Percentiles rank a stretch among this genome's conserved stretches.
These are phyloP conservation scores for Diadumene lineata DNA, from an alignment of 92 coral and sea anemone genomes.

Conservation along the genomic window DNA sequence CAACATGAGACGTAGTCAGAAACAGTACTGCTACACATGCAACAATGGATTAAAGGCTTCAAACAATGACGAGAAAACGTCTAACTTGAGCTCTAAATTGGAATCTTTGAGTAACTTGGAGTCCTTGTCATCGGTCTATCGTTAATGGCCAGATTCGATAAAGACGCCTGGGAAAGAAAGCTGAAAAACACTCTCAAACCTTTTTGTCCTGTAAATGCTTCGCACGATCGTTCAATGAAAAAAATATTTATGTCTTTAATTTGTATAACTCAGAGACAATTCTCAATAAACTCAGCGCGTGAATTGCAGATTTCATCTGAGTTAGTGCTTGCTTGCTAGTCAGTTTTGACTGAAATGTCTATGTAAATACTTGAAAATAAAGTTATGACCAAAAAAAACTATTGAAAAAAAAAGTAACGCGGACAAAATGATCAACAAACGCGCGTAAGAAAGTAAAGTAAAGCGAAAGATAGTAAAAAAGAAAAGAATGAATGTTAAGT, in stretches of 20 bases:
- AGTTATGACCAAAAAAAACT: too few relatives aligned
- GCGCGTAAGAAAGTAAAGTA: background rate
- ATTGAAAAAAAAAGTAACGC: background rate
- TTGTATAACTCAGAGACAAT: too few relatives aligned
- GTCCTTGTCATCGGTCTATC: constrained; percentile 15
- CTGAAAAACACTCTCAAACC: too few relatives aligned
- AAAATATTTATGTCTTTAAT: too few relatives aligned
- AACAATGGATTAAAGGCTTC: constrained; percentile 30
- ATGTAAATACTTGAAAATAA: constrained; percentile 9
- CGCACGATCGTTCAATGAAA: too few relatives aligned
- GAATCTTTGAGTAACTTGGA: constrained; percentile 35
- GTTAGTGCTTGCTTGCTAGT: too few relatives aligned
- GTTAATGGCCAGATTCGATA: background rate
- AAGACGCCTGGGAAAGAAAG: background rate
- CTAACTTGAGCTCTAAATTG: constrained; percentile 31
- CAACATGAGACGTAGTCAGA: constrained; percentile 8
- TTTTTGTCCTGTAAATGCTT: too few relatives aligned
- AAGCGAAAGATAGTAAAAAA: too few relatives aligned
- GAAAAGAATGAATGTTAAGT: too few relatives aligned
- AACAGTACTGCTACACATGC: constrained; percentile 16
- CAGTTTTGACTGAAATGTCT: constrained; percentile 5
- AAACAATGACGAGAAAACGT: constrained; percentile 13
- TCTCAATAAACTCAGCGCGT: too few relatives aligned
- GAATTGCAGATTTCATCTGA: too few relatives aligned
- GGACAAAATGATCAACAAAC: background rate